phyloP scores from a whole-genome alignment of 2,113 vertebrate species.

The Cryptoleucopteryx plumbea region DNA sequence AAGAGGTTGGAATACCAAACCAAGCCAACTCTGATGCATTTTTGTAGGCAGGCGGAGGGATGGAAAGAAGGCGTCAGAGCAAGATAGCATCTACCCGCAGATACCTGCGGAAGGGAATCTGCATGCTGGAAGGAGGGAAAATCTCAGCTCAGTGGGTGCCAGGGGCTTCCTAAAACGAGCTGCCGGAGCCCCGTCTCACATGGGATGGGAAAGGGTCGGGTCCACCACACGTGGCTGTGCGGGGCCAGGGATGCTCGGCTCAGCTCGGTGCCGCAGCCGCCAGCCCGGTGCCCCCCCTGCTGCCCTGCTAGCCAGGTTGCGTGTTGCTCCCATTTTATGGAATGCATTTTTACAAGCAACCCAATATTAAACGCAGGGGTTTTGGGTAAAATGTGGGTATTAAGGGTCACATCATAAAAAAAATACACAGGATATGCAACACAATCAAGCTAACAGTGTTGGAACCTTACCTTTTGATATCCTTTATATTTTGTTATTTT shows the following conservation, averaged over 20 bases:
- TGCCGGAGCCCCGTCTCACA: fast-evolving
- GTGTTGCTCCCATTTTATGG: fast-evolving
- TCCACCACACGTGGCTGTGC: fast-evolving
- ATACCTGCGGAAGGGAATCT: background rate
- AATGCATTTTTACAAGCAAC: background rate
- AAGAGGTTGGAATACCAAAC: background rate
- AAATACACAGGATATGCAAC: background rate
- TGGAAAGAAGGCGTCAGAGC: fast-evolving
- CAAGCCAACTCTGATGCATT: background rate
- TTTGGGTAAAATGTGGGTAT: background rate
- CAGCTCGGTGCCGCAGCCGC: background rate
- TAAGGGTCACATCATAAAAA: background rate
- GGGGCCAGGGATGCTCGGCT: background rate
- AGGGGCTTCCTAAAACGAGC: background rate
- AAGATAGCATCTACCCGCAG: background rate
- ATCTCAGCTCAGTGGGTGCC: fast-evolving
- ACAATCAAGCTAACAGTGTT: background rate
- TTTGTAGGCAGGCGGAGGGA: background rate
- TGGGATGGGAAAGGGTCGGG: background rate
- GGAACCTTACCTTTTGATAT: background rate
- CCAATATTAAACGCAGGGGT: background rate
- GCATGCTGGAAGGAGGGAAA: background rate
- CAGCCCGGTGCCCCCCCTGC: background rate
- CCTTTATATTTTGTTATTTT: background rate
- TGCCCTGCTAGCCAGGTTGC: background rate